Conservation (phyloP, 2,888 invertebrate species). For the Rugalucina vietnamica region DNA sequence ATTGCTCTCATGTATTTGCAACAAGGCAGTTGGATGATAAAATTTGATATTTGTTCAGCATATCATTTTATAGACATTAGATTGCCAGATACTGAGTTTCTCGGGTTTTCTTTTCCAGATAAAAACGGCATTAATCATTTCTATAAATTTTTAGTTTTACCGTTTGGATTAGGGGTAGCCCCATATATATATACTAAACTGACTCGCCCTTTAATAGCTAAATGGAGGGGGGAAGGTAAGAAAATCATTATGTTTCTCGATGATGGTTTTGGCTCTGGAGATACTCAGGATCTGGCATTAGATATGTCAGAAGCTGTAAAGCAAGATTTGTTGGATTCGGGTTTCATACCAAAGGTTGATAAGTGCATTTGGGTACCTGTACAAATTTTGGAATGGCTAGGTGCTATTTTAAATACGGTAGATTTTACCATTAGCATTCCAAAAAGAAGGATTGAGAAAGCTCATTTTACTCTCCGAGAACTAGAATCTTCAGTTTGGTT, state of each 20-base stretch:
- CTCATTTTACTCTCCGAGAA: not conserved
- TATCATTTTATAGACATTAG: conserved; percentile 29
- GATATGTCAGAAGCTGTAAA: not conserved
- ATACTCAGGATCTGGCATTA: not conserved
- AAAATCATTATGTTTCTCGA: conserved; percentile 12
- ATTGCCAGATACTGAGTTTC: conserved; percentile 17
- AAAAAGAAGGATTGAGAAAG: conserved; percentile 17
- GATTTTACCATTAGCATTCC: conserved; percentile 15
- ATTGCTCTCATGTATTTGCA: not conserved
- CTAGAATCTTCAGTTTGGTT: not conserved
- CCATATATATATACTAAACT: conserved; percentile 15
- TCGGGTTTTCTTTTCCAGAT: conserved; percentile 11
- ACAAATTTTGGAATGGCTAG: conserved; percentile 9
- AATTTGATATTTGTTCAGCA: conserved; percentile 30
- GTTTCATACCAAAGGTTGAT: conserved; percentile 12
- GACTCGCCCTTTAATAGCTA: conserved; percentile 10
- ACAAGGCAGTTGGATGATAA: conserved; percentile 25
- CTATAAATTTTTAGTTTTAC: conserved; percentile 31
- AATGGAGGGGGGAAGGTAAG: conserved; percentile 30
- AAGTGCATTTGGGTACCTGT: conserved; percentile 22
- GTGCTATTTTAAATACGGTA: not conserved
- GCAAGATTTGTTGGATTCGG: conserved; percentile 12
- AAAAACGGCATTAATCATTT: not conserved
- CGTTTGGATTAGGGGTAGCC: conserved; percentile 25
- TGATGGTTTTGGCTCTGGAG: conserved; percentile 14